phyloP scores from a whole-genome alignment of 2,797 vertebrate species.

The Melanotaenia boesemani region DNA sequence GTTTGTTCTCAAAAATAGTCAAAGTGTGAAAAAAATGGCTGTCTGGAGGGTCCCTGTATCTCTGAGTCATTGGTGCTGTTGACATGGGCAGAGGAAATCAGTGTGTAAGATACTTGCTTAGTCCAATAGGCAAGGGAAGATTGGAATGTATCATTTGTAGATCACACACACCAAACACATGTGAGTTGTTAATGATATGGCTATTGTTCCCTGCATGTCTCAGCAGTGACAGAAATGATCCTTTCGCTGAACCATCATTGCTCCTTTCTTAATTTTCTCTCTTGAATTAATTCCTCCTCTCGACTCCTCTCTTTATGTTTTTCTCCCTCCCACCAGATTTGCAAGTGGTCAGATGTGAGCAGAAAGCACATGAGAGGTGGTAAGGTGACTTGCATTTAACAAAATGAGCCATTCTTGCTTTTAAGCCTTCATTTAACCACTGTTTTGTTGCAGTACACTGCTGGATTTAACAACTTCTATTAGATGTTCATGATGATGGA shows the following conservation, averaged over 20 bases:
- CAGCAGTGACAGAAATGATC: constrained; percentile 16
- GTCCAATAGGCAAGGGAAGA: constrained; percentile 18
- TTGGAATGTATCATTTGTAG: constrained; percentile 9
- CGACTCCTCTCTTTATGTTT: background rate
- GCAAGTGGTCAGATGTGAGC: background rate
- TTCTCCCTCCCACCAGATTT: background rate
- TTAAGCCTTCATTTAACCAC: background rate
- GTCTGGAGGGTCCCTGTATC: constrained; percentile 73
- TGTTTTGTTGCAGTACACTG: background rate
- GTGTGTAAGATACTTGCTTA: constrained; percentile 16
- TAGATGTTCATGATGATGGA: background rate
- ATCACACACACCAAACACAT: background rate
- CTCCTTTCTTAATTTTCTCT: background rate
- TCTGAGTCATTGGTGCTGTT: constrained; percentile 61
- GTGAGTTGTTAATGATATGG: background rate
- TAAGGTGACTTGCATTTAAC: background rate
- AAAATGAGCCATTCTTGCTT: background rate
- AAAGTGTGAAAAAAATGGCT: constrained; percentile 64
- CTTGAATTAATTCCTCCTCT: background rate
- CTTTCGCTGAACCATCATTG: constrained; percentile 19
- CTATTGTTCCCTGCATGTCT: constrained; percentile 3
- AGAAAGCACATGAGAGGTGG: background rate
- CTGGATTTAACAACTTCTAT: background rate
- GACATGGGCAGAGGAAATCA: constrained; percentile 49
- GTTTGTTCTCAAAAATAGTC: constrained; percentile 69